Conservation (phyloP, 2,797 vertebrate species). For the Scarus forsteni region DNA sequence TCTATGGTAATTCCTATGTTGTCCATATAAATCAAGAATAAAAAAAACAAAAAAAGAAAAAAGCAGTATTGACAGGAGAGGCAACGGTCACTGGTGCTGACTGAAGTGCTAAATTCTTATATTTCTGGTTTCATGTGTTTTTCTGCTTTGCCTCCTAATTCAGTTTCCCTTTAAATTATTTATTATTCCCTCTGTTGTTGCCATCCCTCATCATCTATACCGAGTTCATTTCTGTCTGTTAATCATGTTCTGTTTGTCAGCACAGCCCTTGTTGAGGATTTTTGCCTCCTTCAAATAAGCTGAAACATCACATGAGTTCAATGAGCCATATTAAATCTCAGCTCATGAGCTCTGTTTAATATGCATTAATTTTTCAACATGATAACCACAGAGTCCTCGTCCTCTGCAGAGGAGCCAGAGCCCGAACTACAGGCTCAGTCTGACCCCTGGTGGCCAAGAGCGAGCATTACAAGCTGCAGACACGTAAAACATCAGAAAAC, state of each 20-base stretch:
- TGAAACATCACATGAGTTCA: neutral
- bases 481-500: neutral
- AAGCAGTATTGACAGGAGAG: too few relatives aligned
- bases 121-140: too few relatives aligned
- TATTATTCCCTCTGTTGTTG: too few relatives aligned
- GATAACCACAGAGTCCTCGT: neutral
- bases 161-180: too few relatives aligned
- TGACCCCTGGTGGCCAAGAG: constrained; percentile 54
- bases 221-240: neutral
- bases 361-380: neutral
- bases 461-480: constrained; percentile 10
- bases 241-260: neutral
- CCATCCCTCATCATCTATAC: neutral
- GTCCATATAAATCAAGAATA: too few relatives aligned
- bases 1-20: too few relatives aligned
- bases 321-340: neutral
- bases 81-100: too few relatives aligned
- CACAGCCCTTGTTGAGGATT: neutral
- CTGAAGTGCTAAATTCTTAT: too few relatives aligned
- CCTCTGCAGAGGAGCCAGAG: constrained; percentile 2
- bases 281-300: neutral
- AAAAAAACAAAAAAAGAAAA: too few relatives aligned
- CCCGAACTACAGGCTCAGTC: constrained; percentile 3
- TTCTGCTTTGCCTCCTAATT: too few relatives aligned
- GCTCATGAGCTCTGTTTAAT: neutral